Evolutionary conservation across 2,113 vertebrate genomes (phyloP).

Genomic region (Megaleporinus macrocephalus): DNA sequence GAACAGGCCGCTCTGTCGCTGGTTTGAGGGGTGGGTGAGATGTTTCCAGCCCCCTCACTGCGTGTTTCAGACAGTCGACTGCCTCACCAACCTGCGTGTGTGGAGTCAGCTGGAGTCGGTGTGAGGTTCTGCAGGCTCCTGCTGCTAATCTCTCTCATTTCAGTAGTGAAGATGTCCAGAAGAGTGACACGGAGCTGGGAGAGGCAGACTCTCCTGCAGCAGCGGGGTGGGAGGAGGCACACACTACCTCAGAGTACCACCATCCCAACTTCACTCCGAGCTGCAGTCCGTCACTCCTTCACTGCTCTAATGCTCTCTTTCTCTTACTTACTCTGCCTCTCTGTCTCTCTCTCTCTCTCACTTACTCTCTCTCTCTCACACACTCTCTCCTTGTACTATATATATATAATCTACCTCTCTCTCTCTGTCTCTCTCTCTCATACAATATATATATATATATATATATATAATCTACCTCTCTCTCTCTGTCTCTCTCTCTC

Average conservation of each 20-base stretch:
- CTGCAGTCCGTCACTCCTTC: too few relatives aligned
- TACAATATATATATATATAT: too few relatives aligned
- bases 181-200: neutral
- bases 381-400: slow-evolving; percentile 11
- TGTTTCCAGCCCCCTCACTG: neutral
- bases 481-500: too few relatives aligned
- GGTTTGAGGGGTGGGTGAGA: neutral
- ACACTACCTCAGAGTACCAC: neutral
- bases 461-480: too few relatives aligned
- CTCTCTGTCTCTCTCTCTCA: slow-evolving; percentile 42
- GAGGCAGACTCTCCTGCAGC: neutral
- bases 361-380: neutral
- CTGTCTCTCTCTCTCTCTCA: neutral
- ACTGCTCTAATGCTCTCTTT: neutral
- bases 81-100: neutral
- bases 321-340: neutral
- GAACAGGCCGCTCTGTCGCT: too few relatives aligned
- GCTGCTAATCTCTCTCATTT: neutral
- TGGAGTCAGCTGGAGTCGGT: neutral
- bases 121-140: neutral
- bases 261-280: too few relatives aligned
- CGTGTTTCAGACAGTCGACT: neutral
- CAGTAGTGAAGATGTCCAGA: neutral
- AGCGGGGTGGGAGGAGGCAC: neutral
- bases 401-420: slow-evolving; percentile 49